Conservation (phyloP, 2,888 invertebrate genomes). For the Brenthis ino region DNA sequence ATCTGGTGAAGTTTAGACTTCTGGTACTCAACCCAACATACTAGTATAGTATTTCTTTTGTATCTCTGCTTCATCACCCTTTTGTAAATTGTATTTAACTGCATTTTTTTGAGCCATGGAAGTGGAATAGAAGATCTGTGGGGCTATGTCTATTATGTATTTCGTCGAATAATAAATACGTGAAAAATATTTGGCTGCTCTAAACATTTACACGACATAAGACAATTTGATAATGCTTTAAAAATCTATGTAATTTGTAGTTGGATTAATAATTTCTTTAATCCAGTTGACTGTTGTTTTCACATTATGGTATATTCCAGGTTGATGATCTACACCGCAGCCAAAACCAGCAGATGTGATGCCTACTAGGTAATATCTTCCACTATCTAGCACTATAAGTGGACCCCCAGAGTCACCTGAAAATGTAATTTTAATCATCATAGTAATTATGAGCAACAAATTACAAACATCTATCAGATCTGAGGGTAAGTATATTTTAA, state of each 20-base stretch:
- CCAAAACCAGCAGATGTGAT: conserved; percentile 94
- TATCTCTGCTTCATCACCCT: too few species aligned
- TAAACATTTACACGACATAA: too few species aligned
- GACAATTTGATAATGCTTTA: conserved; percentile 19
- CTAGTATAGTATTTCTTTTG: background rate
- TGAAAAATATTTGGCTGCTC: background rate
- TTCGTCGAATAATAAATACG: too few species aligned
- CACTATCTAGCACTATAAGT: conserved; percentile 85
- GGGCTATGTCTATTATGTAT: too few species aligned
- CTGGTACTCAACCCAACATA: background rate
- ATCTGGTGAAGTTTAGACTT: background rate
- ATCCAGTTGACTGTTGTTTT: conserved; percentile 88
- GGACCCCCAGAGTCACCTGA: conserved; percentile 92
- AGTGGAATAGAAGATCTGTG: too few species aligned
- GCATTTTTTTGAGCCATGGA: too few species aligned
- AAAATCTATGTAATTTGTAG: conserved; percentile 57
- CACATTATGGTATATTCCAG: conserved; percentile 93
- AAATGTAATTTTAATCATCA: background rate
- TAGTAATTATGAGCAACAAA: too few species aligned
- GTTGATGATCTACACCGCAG: conserved; percentile 92
- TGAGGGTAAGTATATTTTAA: too few species aligned
- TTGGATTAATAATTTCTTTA: conserved; percentile 74
- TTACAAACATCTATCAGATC: too few species aligned
- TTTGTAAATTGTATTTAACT: too few species aligned
- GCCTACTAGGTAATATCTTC: conserved; percentile 89